Base-by-base conservation (phyloP, 1,140 invertebrate genomes). In the Leguminivora glycinivorella region DNA sequence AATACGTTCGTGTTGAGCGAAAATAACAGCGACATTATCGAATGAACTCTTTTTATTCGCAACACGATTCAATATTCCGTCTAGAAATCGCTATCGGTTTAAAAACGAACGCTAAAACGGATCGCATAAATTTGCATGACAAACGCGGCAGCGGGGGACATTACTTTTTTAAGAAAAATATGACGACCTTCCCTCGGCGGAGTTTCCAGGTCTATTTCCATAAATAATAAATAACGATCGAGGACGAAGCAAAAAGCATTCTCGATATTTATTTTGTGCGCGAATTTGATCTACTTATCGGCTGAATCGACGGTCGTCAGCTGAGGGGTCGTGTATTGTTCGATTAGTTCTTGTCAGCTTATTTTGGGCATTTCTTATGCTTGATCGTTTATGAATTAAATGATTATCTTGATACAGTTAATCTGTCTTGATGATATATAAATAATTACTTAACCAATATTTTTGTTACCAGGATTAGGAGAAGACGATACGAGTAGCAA, bases 151-250 rank as follows among this genome's bases (percentile, higher is more conserved):
- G 70, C 77, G 76, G 75, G 80, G 83, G 83, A 85, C 81, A 85
- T 88, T 88, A 87, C 83, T 84, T 87, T 87, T 87, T 87, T 84
- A 88, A 86, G 84, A 87, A 87, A 86, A 89, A 87, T 88, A 88
- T 87, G 87, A 88, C 83, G 83, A 84, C 83, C 84, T 83, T 83
- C 84, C 83, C 78, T 75, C 81, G 79, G 78, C 81, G 85, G 85
- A 87, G 83, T 86, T 84, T 76, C 82, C 83, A 85, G 80, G 80
- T 88, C 85, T 88, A 89, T 88, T 89, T 89, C 87, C 85, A 88
- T 89, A 89, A 89, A 89, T 89, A 89, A 89, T 88, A 89, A 89
- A 89, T 89, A 89, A 89, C 85, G 83, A 87, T 83, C 83, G 85
- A 76, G 83, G 77, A 83, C 80, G 78, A 79, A 78, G 80, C 85